Evolutionary conservation across 2,113 vertebrate species (phyloP).

Genomic region (Herpetotheres cachinnans): DNA sequence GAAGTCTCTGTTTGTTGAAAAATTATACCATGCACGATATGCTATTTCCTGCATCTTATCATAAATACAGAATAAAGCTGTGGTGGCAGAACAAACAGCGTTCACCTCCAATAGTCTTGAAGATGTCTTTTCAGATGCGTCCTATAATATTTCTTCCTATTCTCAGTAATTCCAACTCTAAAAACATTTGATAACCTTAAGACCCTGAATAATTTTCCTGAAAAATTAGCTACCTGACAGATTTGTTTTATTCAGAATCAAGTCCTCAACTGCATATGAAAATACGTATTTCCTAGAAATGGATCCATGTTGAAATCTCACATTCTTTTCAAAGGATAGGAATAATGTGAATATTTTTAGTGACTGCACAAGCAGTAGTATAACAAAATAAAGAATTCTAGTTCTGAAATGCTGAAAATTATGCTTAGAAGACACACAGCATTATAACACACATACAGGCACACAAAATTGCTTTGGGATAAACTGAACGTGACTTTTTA

Average conservation of each 20-base stretch:
- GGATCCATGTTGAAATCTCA: background rate
- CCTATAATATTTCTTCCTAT: background rate
- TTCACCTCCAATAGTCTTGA: background rate
- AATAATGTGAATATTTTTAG: background rate
- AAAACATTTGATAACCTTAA: background rate
- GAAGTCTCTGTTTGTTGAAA: background rate
- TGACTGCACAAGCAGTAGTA: background rate
- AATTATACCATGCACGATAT: background rate
- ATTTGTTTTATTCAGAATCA: background rate
- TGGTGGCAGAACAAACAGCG: background rate
- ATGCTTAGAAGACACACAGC: background rate
- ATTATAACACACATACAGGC: background rate
- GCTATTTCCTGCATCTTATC: background rate
- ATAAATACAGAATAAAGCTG: background rate
- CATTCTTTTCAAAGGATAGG: background rate
- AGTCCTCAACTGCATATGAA: background rate
- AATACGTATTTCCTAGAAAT: background rate
- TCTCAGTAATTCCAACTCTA: background rate
- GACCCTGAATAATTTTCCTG: background rate
- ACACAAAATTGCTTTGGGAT: background rate
- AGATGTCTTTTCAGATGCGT: background rate
- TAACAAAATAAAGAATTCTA: background rate
- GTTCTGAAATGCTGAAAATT: background rate
- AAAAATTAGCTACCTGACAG: background rate
- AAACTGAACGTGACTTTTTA: background rate